A percentile compares a stretch with the other conserved stretches of the same genome.
Evolutionary conservation across 2,888 invertebrate genomes (phyloP).

Genomic region (Rhaphigaster nebulosa): DNA sequence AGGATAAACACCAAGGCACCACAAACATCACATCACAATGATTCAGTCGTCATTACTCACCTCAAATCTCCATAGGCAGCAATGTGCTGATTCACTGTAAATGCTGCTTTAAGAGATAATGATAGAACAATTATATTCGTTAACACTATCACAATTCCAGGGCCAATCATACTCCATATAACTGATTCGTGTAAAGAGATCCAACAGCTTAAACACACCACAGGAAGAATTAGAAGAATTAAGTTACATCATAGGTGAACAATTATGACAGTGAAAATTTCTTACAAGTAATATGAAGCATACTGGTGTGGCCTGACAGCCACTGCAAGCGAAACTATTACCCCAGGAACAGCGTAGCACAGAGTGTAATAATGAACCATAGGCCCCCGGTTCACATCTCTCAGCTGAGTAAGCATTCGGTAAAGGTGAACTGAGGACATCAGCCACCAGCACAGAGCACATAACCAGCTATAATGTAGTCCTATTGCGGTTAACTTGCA

Average conservation of each 20-base stretch:
- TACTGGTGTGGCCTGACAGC: slow-evolving; percentile 95
- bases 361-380: slow-evolving; percentile 93
- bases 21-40: too few species aligned
- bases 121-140: slow-evolving; percentile 85
- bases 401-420: slow-evolving; percentile 93
- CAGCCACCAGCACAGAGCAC: slow-evolving; percentile 91
- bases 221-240: not conserved
- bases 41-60: slow-evolving; percentile 68
- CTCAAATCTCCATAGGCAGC: slow-evolving; percentile 83
- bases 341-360: slow-evolving; percentile 93
- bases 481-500: slow-evolving; percentile 92
- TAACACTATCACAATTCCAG: slow-evolving; percentile 83
- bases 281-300: slow-evolving; percentile 94
- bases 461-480: slow-evolving; percentile 93
- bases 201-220: slow-evolving; percentile 83
- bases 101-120: slow-evolving; percentile 90
- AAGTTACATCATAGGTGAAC: not conserved
- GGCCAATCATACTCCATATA: slow-evolving; percentile 95
- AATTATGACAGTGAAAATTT: slow-evolving; percentile 66
- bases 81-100: slow-evolving; percentile 90
- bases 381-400: slow-evolving; percentile 95
- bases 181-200: slow-evolving; percentile 92
- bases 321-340: slow-evolving; percentile 90
- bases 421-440: slow-evolving; percentile 94
- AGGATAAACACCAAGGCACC: too few species aligned